Conservation (phyloP, 1,140 invertebrate genomes). For the Leucophenga varia region DNA sequence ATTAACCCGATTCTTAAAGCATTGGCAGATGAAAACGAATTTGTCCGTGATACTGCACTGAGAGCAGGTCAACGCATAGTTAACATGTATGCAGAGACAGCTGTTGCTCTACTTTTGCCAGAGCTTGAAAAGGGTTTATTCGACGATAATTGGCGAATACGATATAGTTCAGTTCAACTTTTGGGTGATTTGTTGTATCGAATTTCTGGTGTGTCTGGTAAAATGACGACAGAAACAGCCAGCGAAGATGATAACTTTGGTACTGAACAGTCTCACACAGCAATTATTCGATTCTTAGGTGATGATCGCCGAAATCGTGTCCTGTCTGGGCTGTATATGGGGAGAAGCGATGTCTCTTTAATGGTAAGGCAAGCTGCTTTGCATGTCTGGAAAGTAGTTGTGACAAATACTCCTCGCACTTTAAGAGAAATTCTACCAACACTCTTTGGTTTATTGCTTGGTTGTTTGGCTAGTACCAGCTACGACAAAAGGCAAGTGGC, state of each 20-base stretch:
- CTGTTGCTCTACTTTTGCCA: conserved; percentile 89
- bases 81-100: conserved; percentile 93
- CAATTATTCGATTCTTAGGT: conserved; percentile 87
- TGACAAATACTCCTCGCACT: conserved; percentile 94
- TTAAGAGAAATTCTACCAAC: conserved; percentile 95
- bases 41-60: conserved; percentile 94
- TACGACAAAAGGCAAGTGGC: conserved; percentile 96
- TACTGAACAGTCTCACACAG: conserved; percentile 91
- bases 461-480: conserved; percentile 92
- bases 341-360: conserved; percentile 92
- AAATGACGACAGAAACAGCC: conserved; percentile 98
- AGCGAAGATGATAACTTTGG: conserved; percentile 99
- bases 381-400: conserved; percentile 98
- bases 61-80: conserved; percentile 97
- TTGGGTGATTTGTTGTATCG: conserved; percentile 95
- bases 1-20: conserved; percentile 97
- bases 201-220: conserved; percentile 95
- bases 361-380: conserved; percentile 96
- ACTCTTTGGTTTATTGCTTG: conserved; percentile 86
- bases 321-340: conserved; percentile 95
- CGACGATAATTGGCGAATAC: conserved; percentile 98
- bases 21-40: conserved; percentile 98
- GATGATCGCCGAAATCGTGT: conserved; percentile 89
- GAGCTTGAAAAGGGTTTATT: conserved; percentile 93
- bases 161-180: conserved; percentile 94